A percentile compares a stretch with the other conserved stretches of the same genome.
Evolutionary conservation across 2,113 vertebrate species (phyloP).

Genomic region (Myrmophylax atrothorax): DNA sequence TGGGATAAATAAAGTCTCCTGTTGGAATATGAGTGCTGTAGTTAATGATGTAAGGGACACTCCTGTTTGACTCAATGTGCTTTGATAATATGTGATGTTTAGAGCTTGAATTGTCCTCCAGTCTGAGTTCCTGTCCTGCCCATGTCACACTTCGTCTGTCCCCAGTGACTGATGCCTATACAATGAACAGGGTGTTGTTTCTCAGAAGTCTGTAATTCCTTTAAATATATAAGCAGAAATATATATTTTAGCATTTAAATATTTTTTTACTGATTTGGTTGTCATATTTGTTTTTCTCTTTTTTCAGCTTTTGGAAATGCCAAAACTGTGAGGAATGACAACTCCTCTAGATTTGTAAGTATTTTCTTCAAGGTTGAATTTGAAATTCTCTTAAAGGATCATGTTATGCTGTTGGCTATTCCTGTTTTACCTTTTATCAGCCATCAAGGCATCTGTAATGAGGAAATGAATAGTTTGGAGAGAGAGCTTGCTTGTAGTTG

Average conservation of each 20-base stretch:
- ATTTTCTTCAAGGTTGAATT: constrained; percentile 11
- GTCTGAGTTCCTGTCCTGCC: not conserved
- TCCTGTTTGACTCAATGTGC: not conserved
- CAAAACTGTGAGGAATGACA: constrained; percentile 97
- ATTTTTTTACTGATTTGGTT: not conserved
- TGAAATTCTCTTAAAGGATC: not conserved
- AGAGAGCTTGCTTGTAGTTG: not conserved
- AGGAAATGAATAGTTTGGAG: not conserved
- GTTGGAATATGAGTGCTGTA: not conserved
- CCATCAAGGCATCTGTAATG: not conserved
- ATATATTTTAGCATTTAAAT: not conserved
- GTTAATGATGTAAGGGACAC: not conserved
- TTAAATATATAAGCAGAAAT: not conserved
- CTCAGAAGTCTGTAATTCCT: not conserved
- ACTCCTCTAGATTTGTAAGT: constrained; percentile 99
- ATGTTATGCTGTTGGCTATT: not conserved
- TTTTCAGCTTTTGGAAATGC: constrained; percentile 96
- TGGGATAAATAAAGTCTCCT: not conserved
- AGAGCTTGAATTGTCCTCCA: not conserved
- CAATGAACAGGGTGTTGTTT: not conserved
- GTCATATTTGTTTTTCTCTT: constrained; percentile 30
- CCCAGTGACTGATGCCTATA: not conserved
- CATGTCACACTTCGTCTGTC: not conserved
- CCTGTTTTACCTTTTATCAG: not conserved
- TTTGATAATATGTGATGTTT: not conserved